Conservation (phyloP, 2,888 invertebrate species). For the Synanthedon tipuliformis region DNA sequence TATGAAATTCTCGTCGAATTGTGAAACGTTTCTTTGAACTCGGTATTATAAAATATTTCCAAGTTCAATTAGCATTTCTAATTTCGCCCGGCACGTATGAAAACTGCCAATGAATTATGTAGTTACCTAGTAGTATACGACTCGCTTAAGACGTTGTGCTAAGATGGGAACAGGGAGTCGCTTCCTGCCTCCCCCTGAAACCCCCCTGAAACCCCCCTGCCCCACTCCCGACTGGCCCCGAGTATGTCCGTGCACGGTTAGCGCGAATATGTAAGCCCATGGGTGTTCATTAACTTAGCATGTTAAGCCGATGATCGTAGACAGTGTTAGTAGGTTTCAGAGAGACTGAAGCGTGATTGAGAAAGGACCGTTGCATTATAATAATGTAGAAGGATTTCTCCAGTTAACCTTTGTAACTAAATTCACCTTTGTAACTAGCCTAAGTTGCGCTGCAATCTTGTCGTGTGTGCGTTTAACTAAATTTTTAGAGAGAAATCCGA, state of each 20-base stretch:
- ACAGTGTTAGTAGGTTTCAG: constrained; percentile 22
- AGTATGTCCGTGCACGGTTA: constrained; percentile 25
- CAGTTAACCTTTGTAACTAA: too few relatives aligned
- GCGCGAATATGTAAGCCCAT: constrained; percentile 41
- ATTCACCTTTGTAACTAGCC: too few relatives aligned
- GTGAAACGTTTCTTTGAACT: too few relatives aligned
- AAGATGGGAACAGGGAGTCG: constrained; percentile 15
- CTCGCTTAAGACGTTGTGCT: constrained; percentile 27
- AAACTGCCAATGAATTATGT: not conserved
- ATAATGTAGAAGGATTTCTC: not conserved
- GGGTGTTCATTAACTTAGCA: constrained; percentile 56
- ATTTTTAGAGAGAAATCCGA: not conserved
- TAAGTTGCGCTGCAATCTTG: too few relatives aligned
- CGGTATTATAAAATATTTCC: not conserved
- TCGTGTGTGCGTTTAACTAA: too few relatives aligned
- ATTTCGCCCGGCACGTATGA: not conserved
- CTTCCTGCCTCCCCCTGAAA: constrained; percentile 11
- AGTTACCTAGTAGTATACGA: constrained; percentile 13
- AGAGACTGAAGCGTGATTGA: constrained; percentile 17
- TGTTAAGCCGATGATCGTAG: constrained; percentile 54
- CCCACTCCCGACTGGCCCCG: constrained; percentile 11
- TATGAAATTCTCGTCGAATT: too few relatives aligned
- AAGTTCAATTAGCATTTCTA: not conserved
- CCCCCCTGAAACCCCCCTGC: constrained; percentile 7
- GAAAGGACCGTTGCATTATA: constrained; percentile 7